These are phyloP conservation scores for Hemicordylus capensis DNA, from an alignment of 2,113 vertebrate genomes.

Conservation along the genomic window DNA sequence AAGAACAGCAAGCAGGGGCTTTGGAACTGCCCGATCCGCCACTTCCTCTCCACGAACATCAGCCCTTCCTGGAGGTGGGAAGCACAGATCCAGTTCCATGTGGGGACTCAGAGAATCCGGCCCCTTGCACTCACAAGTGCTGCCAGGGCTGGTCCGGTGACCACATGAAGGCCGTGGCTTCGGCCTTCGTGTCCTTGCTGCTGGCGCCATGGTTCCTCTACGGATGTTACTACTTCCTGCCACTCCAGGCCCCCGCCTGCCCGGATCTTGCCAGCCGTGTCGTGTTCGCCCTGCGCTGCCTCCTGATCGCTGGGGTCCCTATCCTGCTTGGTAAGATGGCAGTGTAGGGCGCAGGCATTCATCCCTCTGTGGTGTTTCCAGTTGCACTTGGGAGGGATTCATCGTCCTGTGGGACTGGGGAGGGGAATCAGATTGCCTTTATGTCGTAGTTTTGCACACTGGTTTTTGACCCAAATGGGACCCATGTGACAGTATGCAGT, in stretches of 20 bases:
- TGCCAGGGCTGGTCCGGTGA: slow-evolving; percentile 65
- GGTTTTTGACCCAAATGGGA: no score
- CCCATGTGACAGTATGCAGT: no score
- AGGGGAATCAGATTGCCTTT: no score
- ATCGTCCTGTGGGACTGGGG: no score
- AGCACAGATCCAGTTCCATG: not conserved
- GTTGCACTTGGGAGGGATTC: no score
- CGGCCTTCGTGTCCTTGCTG: slow-evolving; percentile 71
- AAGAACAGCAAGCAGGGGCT: slow-evolving; percentile 46
- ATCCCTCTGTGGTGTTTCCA: no score
- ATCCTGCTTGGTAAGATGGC: slow-evolving; percentile 77
- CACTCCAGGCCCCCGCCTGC: slow-evolving; percentile 68
- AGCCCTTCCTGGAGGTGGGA: not conserved
- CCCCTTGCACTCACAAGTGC: slow-evolving; percentile 1
- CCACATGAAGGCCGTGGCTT: slow-evolving; percentile 68
- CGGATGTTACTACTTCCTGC: slow-evolving; percentile 73
- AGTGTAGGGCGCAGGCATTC: no score
- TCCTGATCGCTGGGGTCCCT: slow-evolving; percentile 71
- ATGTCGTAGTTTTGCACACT: no score
- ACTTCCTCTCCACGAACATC: not conserved
- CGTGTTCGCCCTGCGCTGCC: slow-evolving; percentile 74
- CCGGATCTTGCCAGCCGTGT: slow-evolving; percentile 71
- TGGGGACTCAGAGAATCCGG: not conserved
- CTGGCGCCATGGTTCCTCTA: slow-evolving; percentile 72
- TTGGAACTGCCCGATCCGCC: slow-evolving; percentile 29